These are phyloP conservation scores for Ophioninae sp. DNA, from an alignment of 2,888 invertebrate genomes.

Conservation along the genomic window DNA sequence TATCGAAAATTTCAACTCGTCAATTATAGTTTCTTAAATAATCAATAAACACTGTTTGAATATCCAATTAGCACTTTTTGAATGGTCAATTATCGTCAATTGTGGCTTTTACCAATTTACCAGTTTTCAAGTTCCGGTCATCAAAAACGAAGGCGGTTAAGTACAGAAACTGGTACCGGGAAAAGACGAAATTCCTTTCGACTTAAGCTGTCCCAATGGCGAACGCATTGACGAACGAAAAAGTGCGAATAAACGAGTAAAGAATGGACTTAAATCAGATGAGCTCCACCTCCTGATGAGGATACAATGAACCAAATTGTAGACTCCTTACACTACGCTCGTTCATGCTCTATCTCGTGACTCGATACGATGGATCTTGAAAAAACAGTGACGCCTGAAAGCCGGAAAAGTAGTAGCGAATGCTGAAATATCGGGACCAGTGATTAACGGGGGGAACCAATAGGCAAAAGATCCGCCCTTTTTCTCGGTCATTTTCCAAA, in stretches of 20 bases:
- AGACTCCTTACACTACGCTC: conserved; percentile 32
- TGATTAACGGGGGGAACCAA: conserved; percentile 47
- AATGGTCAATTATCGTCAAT: not conserved
- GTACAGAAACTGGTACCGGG: not conserved
- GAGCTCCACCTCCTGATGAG: conserved; percentile 23
- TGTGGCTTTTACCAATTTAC: not conserved
- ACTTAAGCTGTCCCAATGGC: not conserved
- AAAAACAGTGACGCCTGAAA: conserved; percentile 59
- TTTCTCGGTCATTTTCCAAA: conserved; percentile 17
- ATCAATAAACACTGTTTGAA: not conserved
- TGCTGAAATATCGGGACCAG: conserved; percentile 42
- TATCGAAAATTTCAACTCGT: too few relatives aligned
- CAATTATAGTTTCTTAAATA: too few relatives aligned
- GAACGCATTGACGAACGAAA: conserved; percentile 36
- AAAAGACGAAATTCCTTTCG: not conserved
- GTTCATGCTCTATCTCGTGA: conserved; percentile 63
- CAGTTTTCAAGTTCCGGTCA: not conserved
- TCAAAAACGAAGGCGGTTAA: not conserved
- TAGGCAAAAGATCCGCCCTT: conserved; percentile 34
- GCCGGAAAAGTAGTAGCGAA: conserved; percentile 31
- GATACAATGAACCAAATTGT: conserved; percentile 54
- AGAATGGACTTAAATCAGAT: conserved; percentile 33
- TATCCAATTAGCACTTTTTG: too few relatives aligned
- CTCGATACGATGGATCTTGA: conserved; percentile 64
- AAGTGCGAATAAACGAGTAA: conserved; percentile 52